These are phyloP conservation scores for Slavum lentiscoides DNA, from an alignment of 2,888 invertebrate species.

Conservation along the genomic window DNA sequence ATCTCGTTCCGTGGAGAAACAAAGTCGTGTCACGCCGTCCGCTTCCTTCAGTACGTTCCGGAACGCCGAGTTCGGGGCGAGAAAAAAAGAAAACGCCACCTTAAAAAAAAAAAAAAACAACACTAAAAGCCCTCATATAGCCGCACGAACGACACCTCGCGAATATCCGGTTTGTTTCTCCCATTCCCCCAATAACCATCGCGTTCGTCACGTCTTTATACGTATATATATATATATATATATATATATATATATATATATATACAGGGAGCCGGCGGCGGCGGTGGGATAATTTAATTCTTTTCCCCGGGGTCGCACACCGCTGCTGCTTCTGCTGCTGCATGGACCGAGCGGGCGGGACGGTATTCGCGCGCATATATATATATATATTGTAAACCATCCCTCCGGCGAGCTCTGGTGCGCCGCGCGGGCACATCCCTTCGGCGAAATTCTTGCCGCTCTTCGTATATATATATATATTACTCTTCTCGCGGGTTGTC, in stretches of 20 bases:
- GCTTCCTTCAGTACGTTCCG: slow-evolving; percentile 1
- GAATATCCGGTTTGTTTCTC: slow-evolving; percentile 50
- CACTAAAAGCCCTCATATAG: neutral
- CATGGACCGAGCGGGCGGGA: neutral
- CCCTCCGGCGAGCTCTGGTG: neutral
- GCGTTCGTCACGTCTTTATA: no score
- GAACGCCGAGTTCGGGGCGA: neutral
- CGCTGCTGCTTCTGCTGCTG: neutral
- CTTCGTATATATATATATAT: neutral
- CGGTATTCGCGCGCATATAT: slow-evolving; percentile 13
- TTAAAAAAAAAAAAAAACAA: neutral
- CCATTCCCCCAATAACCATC: neutral
- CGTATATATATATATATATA: no score
- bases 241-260: neutral
- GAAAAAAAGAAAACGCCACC: neutral
- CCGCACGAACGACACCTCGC: slow-evolving; percentile 34
- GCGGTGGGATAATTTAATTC: slow-evolving; percentile 54
- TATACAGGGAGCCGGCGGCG: neutral
- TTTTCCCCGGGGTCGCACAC: slow-evolving; percentile 54
- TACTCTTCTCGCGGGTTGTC: slow-evolving; percentile 32
- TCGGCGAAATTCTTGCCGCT: slow-evolving; percentile 37
- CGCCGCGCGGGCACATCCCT: slow-evolving; percentile 4
- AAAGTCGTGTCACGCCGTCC: no score
- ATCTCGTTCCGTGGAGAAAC: no score
- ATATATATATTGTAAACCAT: slow-evolving; percentile 46